Percentiles rank a stretch among this genome's conserved stretches.
Conservation (phyloP, 64 coral and sea anemone genomes). For the Stichodactyla helianthus region DNA sequence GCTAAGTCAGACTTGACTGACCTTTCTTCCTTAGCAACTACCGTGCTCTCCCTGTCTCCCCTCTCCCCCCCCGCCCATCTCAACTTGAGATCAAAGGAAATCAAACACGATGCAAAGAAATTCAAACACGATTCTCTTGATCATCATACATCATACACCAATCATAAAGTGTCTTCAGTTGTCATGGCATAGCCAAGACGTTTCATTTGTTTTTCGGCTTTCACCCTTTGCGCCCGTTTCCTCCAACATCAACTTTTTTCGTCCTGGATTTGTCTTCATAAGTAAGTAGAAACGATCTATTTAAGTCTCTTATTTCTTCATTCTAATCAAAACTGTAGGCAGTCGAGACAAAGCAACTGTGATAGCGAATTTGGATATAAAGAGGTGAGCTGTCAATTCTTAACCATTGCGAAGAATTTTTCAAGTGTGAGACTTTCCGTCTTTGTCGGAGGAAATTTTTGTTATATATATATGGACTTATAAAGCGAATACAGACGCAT, state of each 20-base stretch:
- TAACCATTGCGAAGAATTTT: too few relatives aligned
- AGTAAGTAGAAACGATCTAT: neutral
- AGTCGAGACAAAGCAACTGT: too few relatives aligned
- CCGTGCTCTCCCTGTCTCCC: neutral
- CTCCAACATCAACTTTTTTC: neutral
- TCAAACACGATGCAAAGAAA: neutral
- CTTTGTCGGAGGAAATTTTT: too few relatives aligned
- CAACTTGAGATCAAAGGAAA: too few relatives aligned
- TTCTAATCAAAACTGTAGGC: neutral
- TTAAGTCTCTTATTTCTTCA: neutral
- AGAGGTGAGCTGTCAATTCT: too few relatives aligned
- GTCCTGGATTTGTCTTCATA: neutral
- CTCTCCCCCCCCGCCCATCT: neutral
- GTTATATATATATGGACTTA: too few relatives aligned
- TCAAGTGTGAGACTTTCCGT: too few relatives aligned
- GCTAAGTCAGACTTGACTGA: too few relatives aligned
- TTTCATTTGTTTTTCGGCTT: conserved; percentile 1
- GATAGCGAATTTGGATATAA: too few relatives aligned
- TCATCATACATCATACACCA: neutral
- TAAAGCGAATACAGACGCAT: too few relatives aligned
- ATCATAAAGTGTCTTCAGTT: neutral
- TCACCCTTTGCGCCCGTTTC: neutral
- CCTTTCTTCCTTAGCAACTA: too few relatives aligned
- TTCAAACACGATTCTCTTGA: neutral
- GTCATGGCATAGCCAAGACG: neutral